These are phyloP conservation scores for Eptesicus fuscus DNA, from an alignment of 2,113 vertebrate species.

Conservation along the genomic window DNA sequence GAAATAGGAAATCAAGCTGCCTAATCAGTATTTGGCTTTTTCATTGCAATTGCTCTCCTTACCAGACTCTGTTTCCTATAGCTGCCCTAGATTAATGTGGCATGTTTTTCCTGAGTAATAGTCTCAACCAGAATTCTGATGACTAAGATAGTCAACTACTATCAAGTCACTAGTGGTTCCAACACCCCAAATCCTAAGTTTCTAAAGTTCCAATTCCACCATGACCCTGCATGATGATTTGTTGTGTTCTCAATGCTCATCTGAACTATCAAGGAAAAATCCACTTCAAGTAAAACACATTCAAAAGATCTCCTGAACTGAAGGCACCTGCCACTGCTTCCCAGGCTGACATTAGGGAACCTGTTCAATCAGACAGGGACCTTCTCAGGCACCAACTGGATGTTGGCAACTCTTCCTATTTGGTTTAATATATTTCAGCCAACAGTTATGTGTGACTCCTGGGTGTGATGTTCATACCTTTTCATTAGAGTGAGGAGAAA, in stretches of 20 bases:
- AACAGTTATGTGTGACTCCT: neutral
- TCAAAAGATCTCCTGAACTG: neutral
- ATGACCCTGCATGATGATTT: neutral
- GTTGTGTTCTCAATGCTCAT: neutral
- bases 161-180: neutral
- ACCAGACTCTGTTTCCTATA: neutral
- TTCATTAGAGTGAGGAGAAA: neutral
- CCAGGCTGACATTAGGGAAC: neutral
- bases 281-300: neutral
- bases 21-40: constrained; percentile 34
- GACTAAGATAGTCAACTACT: neutral
- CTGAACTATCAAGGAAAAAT: neutral
- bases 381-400: neutral
- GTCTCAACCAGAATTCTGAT: neutral
- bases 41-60: neutral
- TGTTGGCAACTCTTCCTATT: neutral
- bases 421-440: neutral
- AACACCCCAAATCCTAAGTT: neutral
- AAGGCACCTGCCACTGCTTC: neutral
- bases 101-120: neutral
- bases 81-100: neutral
- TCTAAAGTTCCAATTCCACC: neutral
- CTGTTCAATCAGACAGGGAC: neutral
- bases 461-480: neutral
- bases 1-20: constrained; percentile 15